Conservation (phyloP, 2,113 vertebrate species). For the Neodon shergylaensis region DNA sequence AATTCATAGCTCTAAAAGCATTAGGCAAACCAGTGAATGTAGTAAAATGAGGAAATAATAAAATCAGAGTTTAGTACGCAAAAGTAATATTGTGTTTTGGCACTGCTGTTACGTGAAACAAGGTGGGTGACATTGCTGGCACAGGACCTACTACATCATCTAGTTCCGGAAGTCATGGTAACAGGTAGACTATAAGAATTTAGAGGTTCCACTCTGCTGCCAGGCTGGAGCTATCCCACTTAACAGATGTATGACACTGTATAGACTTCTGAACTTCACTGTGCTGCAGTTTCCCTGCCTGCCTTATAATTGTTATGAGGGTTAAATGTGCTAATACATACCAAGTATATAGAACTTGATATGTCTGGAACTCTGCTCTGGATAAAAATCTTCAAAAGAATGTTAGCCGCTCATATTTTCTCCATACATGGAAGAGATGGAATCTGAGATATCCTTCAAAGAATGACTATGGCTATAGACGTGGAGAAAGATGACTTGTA, state of each 20-base stretch:
- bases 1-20: slow-evolving; percentile 43
- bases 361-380: background rate
- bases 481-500: slow-evolving; percentile 36
- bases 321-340: slow-evolving; percentile 14
- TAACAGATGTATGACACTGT: background rate
- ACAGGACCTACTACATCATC: background rate
- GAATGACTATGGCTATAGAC: slow-evolving; percentile 47
- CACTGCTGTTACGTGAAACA: background rate
- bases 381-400: slow-evolving; percentile 36
- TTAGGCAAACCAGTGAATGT: background rate
- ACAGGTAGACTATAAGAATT: background rate
- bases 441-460: slow-evolving; percentile 42
- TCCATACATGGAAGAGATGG: slow-evolving; percentile 9
- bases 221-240: background rate
- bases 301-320: slow-evolving; percentile 30
- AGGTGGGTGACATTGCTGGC: background rate
- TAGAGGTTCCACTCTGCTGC: background rate
- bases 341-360: background rate
- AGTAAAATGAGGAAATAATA: slow-evolving; percentile 51
- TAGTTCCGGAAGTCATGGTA: background rate
- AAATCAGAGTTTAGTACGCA: slow-evolving; percentile 43
- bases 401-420: background rate
- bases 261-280: slow-evolving; percentile 13
- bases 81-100: background rate
- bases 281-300: slow-evolving; percentile 9